Conservation (phyloP, 53 echinoderm and acorn worm species). For the Temnopleurus reevesii region DNA sequence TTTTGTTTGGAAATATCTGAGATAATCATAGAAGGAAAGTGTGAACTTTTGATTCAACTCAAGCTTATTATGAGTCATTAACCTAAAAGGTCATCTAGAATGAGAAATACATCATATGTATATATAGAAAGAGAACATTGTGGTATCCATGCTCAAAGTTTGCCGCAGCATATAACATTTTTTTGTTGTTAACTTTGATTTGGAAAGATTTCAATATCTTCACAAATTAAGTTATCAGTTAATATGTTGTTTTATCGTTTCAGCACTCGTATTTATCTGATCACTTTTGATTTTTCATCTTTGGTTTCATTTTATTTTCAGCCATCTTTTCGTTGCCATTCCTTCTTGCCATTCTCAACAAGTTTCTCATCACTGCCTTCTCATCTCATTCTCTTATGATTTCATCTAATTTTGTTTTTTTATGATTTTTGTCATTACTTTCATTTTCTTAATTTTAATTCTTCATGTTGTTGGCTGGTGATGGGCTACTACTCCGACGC, state of each 20-base stretch:
- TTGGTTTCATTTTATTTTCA: constrained; percentile 8
- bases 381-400: constrained; percentile 25
- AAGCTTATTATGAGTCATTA: too few species aligned
- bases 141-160: neutral
- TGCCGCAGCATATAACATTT: neutral
- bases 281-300: neutral
- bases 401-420: constrained; percentile 42
- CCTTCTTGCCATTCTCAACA: neutral
- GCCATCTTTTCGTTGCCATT: neutral
- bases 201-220: neutral
- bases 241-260: constrained; percentile 13
- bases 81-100: too few species aligned
- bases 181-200: neutral
- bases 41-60: too few species aligned
- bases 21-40: too few species aligned
- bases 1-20: too few species aligned
- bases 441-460: neutral
- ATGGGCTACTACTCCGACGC: constrained; percentile 37
- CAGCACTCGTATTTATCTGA: neutral
- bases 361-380: constrained; percentile 20
- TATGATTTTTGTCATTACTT: neutral
- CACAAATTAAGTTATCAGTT: neutral
- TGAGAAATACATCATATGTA: too few species aligned
- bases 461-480: neutral
- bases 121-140: too few species aligned